Percentiles rank a stretch among this genome's conserved stretches.
These are phyloP conservation scores for Toxotes jaculatrix DNA, from an alignment of 2,113 vertebrate species.

Conservation along the genomic window DNA sequence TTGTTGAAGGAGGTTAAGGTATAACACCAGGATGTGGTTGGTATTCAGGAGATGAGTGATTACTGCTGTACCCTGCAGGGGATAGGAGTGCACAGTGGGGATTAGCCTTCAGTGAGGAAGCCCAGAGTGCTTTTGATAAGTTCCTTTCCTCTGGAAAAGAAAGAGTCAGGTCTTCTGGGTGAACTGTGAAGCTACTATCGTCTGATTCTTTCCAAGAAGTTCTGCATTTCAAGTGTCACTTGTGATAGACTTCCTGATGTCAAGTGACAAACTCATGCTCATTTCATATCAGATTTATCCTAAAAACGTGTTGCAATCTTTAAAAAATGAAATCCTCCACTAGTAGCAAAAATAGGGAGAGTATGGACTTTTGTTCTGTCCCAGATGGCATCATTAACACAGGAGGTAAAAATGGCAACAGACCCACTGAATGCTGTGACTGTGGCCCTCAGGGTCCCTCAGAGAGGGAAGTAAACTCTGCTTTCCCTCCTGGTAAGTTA, in stretches of 20 bases:
- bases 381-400: background rate
- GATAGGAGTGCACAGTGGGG: constrained; percentile 22
- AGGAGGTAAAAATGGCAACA: background rate
- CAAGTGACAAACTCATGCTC: background rate
- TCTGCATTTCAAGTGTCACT: background rate
- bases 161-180: background rate
- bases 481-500: no score
- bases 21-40: constrained; percentile 31
- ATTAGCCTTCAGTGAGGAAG: constrained; percentile 36
- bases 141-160: constrained; percentile 4
- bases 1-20: constrained; percentile 43
- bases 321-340: no score
- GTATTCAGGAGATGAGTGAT: constrained; percentile 48
- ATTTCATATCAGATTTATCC: background rate
- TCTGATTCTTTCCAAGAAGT: background rate
- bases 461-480: background rate
- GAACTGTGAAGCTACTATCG: background rate
- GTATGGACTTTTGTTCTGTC: background rate
- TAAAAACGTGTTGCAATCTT: background rate
- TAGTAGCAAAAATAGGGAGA: no score
- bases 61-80: constrained; percentile 40
- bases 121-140: constrained; percentile 23
- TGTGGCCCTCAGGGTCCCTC: background rate
- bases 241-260: background rate
- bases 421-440: background rate